A percentile compares a stretch with the other conserved stretches of the same genome.
phyloP scores from a whole-genome alignment of 2,888 invertebrate genomes.

The Pimpla rufipes region DNA sequence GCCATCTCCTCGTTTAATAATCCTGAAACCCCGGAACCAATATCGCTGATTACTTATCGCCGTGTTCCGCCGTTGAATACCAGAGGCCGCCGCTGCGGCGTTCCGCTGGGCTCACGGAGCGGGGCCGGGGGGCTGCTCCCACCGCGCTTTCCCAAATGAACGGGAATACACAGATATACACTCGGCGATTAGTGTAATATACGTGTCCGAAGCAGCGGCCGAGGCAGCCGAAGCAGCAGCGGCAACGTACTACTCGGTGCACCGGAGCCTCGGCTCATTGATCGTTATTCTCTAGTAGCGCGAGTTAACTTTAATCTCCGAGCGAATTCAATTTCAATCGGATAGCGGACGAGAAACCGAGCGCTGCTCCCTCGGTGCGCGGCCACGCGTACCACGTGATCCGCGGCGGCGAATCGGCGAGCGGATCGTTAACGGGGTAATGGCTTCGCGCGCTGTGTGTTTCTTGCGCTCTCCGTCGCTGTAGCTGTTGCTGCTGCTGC shows the following conservation, averaged over 20 bases:
- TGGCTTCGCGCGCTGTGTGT: slow-evolving; percentile 48
- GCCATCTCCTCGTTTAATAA: slow-evolving; percentile 58
- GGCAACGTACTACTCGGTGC: background rate
- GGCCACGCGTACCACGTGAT: background rate
- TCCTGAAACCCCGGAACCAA: slow-evolving; percentile 57
- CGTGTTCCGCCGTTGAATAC: slow-evolving; percentile 36
- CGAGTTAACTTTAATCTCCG: slow-evolving; percentile 55
- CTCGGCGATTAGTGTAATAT: slow-evolving; percentile 48
- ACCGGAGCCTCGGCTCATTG: slow-evolving; percentile 24
- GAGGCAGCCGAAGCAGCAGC: background rate
- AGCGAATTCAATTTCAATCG: slow-evolving; percentile 60
- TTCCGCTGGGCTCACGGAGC: too few relatives aligned
- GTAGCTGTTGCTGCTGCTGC: background rate
- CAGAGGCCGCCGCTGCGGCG: background rate
- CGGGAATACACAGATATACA: slow-evolving; percentile 10
- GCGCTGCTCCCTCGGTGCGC: slow-evolving; percentile 1
- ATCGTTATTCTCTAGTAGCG: slow-evolving; percentile 46
- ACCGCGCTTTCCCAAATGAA: slow-evolving; percentile 1
- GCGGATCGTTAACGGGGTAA: slow-evolving; percentile 60
- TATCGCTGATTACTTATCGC: slow-evolving; percentile 65
- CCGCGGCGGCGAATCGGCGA: slow-evolving; percentile 21
- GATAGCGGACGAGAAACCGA: slow-evolving; percentile 32
- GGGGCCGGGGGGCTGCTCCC: too few relatives aligned
- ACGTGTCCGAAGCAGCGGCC: slow-evolving; percentile 5
- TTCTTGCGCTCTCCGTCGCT: slow-evolving; percentile 36